Base-by-base conservation (phyloP, 1,140 invertebrate species). In the Drosophila novamexicana region DNA sequence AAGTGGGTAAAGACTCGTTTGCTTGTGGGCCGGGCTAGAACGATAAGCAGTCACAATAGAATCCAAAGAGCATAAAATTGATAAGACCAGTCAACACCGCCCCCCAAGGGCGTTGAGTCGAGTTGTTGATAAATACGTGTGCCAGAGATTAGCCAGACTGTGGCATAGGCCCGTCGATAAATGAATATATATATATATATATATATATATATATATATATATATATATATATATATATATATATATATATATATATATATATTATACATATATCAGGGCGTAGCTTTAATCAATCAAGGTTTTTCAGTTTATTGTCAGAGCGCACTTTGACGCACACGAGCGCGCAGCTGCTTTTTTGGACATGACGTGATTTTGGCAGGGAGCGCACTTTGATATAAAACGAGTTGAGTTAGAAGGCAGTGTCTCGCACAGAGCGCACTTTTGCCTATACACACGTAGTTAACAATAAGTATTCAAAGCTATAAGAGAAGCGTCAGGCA, bases 21-120 rank as follows among this genome's bases (percentile, higher is more conserved):
- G 22, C 18, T 6, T 50, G 59, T 63, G 16, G 59, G 59, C 22
- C 40, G 16, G 59, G 59, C 22, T 32, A 37, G 40, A 45, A 29
- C 63, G 52, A 69, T 62, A 69, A 62, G 39, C 37, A 7, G 8
- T 9, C 36, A 39, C 36, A 63, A 63, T 29, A 22, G 34, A 53
- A 22, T 32, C 16, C 44, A 16, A 54, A 53, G 50, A 36, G 34
- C 52, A 34, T 14, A 44, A 9, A 32, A 44, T 32, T 57, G 54
- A 42, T 29, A 42, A 57, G 18, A 14, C 18, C 12, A 10, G n/a
- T 14, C 40, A 16, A 12, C 32, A 50, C 14, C 37, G 36, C 53
- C 37, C 22, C 56, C 45, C 65, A 39, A 52, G 56, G 47, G 65
- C 32, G 37, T 44, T 52, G 12, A 37, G 32, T 42, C 4, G 22